Percentiles rank a stretch among this genome's conserved stretches.
phyloP scores from a whole-genome alignment of 1,140 invertebrate species.

The Dreissena polymorpha region DNA sequence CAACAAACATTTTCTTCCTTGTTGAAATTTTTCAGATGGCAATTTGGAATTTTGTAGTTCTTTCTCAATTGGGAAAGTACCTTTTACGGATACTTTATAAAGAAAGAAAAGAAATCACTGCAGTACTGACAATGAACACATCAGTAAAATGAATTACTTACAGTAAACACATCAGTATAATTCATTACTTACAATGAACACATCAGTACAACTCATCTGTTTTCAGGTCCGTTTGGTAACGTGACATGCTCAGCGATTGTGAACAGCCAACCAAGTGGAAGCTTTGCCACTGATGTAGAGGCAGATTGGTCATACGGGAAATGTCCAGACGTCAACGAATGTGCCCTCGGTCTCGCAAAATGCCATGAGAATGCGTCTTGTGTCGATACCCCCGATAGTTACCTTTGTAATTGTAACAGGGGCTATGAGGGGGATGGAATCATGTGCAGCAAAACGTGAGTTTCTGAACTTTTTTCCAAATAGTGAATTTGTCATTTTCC shows the following conservation, averaged over 20 bases:
- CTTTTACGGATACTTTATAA: no score
- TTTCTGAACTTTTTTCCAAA: slow-evolving; percentile 35
- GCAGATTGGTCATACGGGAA: slow-evolving; percentile 92
- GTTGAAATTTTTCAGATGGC: no score
- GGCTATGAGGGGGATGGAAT: slow-evolving; percentile 94
- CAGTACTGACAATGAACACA: no score
- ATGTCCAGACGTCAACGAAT: slow-evolving; percentile 97
- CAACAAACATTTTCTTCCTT: no score
- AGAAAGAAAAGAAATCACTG: no score
- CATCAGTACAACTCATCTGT: no score
- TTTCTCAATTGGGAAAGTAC: no score
- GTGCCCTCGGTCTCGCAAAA: slow-evolving; percentile 90
- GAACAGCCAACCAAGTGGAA: slow-evolving; percentile 45
- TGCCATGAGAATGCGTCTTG: slow-evolving; percentile 95
- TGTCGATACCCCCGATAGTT: slow-evolving; percentile 94
- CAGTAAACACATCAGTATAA: no score
- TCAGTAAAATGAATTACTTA: no score
- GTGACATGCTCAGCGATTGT: slow-evolving; percentile 63
- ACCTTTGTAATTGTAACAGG: slow-evolving; percentile 88
- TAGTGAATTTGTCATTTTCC: no score
- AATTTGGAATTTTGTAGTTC: no score
- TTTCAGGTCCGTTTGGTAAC: slow-evolving; percentile 62
- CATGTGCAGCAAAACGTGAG: slow-evolving; percentile 89
- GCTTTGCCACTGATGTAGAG: slow-evolving; percentile 69
- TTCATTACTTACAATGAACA: no score